phyloP scores from a whole-genome alignment of 2,888 invertebrate species.

The Ectobius pallidus region DNA sequence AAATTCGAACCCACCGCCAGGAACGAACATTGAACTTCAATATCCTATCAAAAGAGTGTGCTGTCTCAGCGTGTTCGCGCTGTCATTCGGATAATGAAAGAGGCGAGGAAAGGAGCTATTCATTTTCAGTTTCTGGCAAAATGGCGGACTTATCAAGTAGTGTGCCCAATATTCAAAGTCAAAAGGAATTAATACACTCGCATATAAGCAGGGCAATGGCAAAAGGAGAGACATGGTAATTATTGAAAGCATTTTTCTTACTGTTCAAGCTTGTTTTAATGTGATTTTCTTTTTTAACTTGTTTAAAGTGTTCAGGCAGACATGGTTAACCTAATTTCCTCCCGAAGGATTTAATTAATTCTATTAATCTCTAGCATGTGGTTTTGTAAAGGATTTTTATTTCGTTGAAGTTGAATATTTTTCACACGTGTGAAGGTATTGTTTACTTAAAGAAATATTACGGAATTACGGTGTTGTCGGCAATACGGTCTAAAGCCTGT shows the following conservation, averaged over 20 bases:
- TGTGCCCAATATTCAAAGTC: not conserved
- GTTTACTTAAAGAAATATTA: too few species aligned
- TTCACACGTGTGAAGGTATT: not conserved
- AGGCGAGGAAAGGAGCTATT: too few species aligned
- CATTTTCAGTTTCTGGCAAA: too few species aligned
- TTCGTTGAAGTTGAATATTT: not conserved
- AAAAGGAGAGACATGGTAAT: slow-evolving; percentile 15
- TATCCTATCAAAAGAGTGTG: too few species aligned
- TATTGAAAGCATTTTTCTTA: not conserved
- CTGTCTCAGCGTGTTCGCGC: too few species aligned
- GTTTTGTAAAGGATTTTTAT: not conserved
- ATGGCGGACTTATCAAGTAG: not conserved
- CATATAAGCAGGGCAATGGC: slow-evolving; percentile 5
- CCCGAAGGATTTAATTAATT: not conserved
- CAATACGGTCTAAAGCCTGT: not conserved
- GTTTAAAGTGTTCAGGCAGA: not conserved
- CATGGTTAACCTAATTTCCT: not conserved
- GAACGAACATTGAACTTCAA: too few species aligned
- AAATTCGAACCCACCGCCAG: too few species aligned
- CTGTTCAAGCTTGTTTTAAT: not conserved
- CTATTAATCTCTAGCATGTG: not conserved
- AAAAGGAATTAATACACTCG: slow-evolving; percentile 1
- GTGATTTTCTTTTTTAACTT: not conserved
- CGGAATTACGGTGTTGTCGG: not conserved
- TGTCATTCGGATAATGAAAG: too few species aligned